A percentile compares a stretch with the other conserved stretches of the same genome.
Conservation (phyloP, 2,797 vertebrate genomes). For the Australoheros facetus region DNA sequence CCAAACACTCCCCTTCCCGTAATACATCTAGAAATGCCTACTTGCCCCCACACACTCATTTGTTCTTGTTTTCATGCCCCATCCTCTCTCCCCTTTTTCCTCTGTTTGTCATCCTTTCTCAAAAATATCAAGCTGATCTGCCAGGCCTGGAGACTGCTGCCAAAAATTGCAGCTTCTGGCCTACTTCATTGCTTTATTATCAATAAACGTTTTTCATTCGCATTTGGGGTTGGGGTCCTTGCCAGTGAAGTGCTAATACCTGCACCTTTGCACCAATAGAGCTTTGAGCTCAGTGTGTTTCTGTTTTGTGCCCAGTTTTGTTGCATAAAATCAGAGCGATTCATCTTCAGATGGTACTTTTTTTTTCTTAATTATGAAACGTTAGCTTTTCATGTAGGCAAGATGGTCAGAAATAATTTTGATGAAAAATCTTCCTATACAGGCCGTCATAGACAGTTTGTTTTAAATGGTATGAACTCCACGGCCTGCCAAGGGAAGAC, state of each 20-base stretch:
- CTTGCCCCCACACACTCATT: not conserved
- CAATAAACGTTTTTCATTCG: not conserved
- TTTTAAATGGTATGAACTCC: conserved; percentile 27
- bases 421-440: conserved; percentile 16
- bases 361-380: conserved; percentile 7
- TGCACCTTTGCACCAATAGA: too few species aligned
- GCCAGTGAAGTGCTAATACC: not conserved
- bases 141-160: not conserved
- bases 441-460: conserved; percentile 12
- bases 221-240: not conserved
- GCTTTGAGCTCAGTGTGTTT: too few species aligned
- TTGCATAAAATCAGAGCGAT: not conserved
- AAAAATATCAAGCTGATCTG: not conserved
- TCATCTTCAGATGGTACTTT: not conserved
- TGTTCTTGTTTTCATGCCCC: not conserved
- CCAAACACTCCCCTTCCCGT: not conserved
- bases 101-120: not conserved
- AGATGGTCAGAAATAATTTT: conserved; percentile 12
- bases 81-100: not conserved
- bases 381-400: not conserved
- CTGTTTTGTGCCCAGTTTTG: not conserved
- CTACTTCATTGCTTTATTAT: not conserved
- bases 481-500: conserved; percentile 57
- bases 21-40: not conserved
- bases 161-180: too few species aligned